Conservation (phyloP, 2,888 invertebrate genomes). For the Gymnocheta viridis region DNA sequence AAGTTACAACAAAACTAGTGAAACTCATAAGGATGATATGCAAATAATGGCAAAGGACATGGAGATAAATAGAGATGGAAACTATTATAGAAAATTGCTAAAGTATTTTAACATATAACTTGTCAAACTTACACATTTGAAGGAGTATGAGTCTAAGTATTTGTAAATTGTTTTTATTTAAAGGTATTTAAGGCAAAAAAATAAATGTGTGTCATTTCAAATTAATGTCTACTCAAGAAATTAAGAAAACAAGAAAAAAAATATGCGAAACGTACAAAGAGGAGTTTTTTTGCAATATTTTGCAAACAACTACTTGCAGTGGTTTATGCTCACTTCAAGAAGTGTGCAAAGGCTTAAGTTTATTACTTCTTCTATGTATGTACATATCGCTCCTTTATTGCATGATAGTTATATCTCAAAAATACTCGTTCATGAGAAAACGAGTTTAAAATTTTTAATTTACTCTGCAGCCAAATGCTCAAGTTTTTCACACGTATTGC, state of each 20-base stretch:
- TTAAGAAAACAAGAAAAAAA: background rate
- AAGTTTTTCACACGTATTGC: too few species aligned
- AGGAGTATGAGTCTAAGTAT: constrained; percentile 8
- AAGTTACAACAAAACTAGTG: background rate
- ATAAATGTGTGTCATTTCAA: constrained; percentile 64
- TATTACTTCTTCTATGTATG: background rate
- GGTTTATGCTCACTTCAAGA: background rate
- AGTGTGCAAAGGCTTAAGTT: background rate
- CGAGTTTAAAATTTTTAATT: too few species aligned
- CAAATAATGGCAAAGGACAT: constrained; percentile 66
- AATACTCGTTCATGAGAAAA: too few species aligned
- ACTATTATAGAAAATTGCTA: constrained; percentile 44
- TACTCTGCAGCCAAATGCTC: too few species aligned
- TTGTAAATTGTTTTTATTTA: constrained; percentile 50
- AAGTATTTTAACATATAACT: constrained; percentile 18
- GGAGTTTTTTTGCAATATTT: background rate
- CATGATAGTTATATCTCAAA: too few species aligned
- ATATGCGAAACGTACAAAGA: background rate
- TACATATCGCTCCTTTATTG: too few species aligned
- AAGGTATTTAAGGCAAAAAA: constrained; percentile 53
- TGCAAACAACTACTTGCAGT: background rate
- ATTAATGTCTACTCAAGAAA: constrained; percentile 60
- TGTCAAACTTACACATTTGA: background rate
- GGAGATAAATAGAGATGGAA: constrained; percentile 40
- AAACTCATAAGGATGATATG: constrained; percentile 41